Evolutionary conservation across 2,797 vertebrate species (phyloP), one percentile per base, ranked within the genome.

Genomic region (Sebastes diaconus): DNA sequence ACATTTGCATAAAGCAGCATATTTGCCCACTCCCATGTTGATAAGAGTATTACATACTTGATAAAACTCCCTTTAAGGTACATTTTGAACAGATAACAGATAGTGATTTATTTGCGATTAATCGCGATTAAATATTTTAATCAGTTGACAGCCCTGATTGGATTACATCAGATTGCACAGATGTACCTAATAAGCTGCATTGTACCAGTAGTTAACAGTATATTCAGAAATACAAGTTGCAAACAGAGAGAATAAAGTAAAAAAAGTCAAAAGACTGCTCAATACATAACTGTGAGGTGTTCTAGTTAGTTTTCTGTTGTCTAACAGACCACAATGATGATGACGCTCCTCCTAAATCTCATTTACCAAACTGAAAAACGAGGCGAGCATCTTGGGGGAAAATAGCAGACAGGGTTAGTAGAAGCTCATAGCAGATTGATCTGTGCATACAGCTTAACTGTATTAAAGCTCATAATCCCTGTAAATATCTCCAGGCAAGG

Each of bases 401-500:
- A 54, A 83, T 52, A 70, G 8, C 32, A 87, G 72, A 27, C 81
- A 50, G 88, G 81, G 87, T 84, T 90, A 80, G 85, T 76, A 75
- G 84, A 88, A 84, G 77, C 85, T 90, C 87, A 89, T 75, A 77
- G 82, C 83, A 85, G 90, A 95, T 95, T 91, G 92, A 95, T 93
- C 87, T 82, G 79, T 89, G 86, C 84, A 82, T 85, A 75, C 74
- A 89, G 90, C 85, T 92, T 88, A 94, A 87, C 84, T 89, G 87
- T 83, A 93, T 94, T 93, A 92, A 93, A 94, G 90, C 88, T 93
- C 67, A 84, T 95, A 95, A 95, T 95, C 94, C 89, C 84, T 84
- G 93, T 94, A 96, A 95, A 95, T 94, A 95, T 93, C 93, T 94
- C 73, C 85, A 92, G 92, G 94, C 90, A 91, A 93, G 92, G 87